These are phyloP conservation scores for Hippocampus barbouri DNA, from an alignment of 2,113 vertebrate species.

Conservation along the genomic window DNA sequence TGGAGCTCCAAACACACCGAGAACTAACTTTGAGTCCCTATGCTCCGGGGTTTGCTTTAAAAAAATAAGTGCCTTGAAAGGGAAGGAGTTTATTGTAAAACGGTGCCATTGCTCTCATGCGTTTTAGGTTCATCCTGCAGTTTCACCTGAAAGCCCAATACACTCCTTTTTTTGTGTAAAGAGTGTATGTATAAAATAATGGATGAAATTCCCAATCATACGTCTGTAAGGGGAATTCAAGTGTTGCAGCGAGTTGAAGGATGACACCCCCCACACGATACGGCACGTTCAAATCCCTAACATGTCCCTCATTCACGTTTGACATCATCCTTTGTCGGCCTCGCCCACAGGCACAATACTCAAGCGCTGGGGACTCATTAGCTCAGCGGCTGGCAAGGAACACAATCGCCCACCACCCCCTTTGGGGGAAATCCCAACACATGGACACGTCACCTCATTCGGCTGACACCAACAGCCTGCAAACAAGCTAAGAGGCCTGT, in stretches of 20 bases:
- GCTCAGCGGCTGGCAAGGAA: conserved; percentile 24
- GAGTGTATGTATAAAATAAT: not conserved
- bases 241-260: not conserved
- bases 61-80: not conserved
- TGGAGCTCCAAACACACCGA: not conserved
- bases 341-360: conserved; percentile 2
- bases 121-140: too few species aligned
- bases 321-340: conserved; percentile 4
- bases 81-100: not conserved
- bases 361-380: conserved; percentile 41
- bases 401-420: not conserved
- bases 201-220: not conserved
- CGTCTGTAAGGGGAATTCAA: not conserved
- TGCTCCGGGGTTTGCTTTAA: not conserved
- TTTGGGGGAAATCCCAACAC: conserved; percentile 38
- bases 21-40: not conserved
- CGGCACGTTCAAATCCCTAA: not conserved
- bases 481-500: conserved; percentile 27
- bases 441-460: conserved; percentile 30
- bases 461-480: conserved; percentile 24
- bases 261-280: not conserved
- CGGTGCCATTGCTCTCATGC: too few species aligned
- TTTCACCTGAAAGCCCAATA: too few species aligned
- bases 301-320: conserved; percentile 17
- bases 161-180: too few species aligned